Conservation (phyloP, 2,888 invertebrate genomes). For the Synanthedon vespiformis region DNA sequence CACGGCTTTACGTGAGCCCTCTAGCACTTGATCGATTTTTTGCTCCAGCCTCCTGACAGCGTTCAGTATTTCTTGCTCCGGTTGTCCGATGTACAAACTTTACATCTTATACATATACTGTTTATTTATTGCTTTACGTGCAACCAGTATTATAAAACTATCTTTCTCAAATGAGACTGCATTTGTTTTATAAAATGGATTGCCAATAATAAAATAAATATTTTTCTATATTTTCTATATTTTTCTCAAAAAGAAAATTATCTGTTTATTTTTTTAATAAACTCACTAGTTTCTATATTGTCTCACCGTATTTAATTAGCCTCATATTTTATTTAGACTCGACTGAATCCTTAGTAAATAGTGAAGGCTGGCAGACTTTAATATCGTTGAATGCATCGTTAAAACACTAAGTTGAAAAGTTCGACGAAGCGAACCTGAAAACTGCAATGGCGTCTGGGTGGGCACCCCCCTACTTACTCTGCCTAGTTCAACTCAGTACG, state of each 20-base stretch:
- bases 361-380: not conserved
- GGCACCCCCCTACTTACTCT: constrained; percentile 5
- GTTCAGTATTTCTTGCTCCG: constrained; percentile 3
- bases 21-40: constrained; percentile 9
- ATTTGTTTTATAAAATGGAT: too few species aligned
- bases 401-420: constrained; percentile 17
- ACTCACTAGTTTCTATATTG: too few species aligned
- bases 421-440: constrained; percentile 16
- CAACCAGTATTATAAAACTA: too few species aligned
- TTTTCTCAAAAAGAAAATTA: too few species aligned
- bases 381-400: constrained; percentile 1
- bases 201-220: too few species aligned
- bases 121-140: too few species aligned
- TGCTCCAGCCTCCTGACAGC: constrained; percentile 5
- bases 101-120: too few species aligned
- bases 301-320: not conserved
- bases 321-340: not conserved
- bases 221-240: too few species aligned
- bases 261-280: too few species aligned
- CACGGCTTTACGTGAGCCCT: constrained; percentile 4
- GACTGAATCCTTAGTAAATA: not conserved
- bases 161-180: too few species aligned
- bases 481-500: not conserved
- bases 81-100: not conserved
- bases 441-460: constrained; percentile 26